phyloP scores from a whole-genome alignment of 2,888 invertebrate species.

The Capitulum mitella region DNA sequence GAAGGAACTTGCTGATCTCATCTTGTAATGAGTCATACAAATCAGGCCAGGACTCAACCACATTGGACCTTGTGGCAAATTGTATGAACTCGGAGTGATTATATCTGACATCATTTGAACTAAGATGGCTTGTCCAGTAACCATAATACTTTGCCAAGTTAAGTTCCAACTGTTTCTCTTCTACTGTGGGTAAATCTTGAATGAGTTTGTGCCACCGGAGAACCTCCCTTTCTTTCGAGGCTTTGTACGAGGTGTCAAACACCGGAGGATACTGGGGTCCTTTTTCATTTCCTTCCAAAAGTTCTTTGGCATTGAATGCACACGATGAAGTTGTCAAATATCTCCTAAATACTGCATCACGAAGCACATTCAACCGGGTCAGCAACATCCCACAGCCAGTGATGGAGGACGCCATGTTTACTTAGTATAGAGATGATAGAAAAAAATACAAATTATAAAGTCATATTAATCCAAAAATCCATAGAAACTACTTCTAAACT shows the following conservation, averaged over 20 bases:
- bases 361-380: neutral
- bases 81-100: neutral
- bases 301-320: neutral
- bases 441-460: neutral
- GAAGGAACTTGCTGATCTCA: neutral
- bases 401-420: slow-evolving; percentile 11
- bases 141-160: slow-evolving; percentile 1
- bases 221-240: neutral
- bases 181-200: neutral
- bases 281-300: neutral
- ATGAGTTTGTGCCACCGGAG: neutral
- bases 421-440: neutral
- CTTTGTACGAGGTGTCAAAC: neutral
- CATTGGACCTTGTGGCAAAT: neutral
- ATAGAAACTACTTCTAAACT: neutral
- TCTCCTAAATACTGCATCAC: neutral
- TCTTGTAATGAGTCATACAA: neutral
- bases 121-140: neutral
- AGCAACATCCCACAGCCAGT: neutral
- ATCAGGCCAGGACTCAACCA: neutral
- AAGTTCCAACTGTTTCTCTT: neutral
- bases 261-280: neutral
- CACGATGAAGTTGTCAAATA: neutral
- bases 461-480: too few relatives aligned
- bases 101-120: neutral